Evolutionary conservation across 2,888 invertebrate genomes (phyloP).

Genomic region (Leptopilina syphax): DNA sequence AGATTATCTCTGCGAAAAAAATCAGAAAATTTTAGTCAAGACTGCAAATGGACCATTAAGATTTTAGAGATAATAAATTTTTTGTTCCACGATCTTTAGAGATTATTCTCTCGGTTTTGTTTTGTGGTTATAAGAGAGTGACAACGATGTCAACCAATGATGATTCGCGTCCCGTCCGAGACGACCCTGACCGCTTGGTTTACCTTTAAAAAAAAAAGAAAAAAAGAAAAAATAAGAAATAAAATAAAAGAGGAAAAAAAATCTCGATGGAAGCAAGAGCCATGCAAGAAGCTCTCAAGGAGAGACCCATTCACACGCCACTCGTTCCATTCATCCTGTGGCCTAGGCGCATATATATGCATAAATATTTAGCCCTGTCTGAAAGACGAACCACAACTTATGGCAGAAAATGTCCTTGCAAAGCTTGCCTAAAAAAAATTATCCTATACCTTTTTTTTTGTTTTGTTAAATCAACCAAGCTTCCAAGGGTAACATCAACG

Average conservation of each 20-base stretch:
- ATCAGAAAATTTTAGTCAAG: not conserved
- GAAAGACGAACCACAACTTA: constrained; percentile 23
- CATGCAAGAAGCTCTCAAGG: constrained; percentile 52
- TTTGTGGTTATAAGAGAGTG: not conserved
- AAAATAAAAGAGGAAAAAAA: constrained; percentile 45
- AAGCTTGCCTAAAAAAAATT: constrained; percentile 36
- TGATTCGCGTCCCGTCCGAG: constrained; percentile 33
- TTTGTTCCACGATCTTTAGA: not conserved
- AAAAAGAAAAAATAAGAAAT: constrained; percentile 25
- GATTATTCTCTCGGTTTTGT: constrained; percentile 5
- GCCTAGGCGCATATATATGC: constrained; percentile 39
- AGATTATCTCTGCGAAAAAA: too few relatives aligned
- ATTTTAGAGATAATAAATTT: not conserved
- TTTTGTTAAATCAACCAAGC: constrained; percentile 25
- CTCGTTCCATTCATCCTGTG: constrained; percentile 46
- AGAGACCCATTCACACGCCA: constrained; percentile 56
- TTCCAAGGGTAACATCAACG: constrained; percentile 43
- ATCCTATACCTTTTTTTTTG: too few relatives aligned
- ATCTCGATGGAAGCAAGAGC: constrained; percentile 52
- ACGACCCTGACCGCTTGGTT: constrained; percentile 60
- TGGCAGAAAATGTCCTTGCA: constrained; percentile 24
- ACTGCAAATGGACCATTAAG: not conserved
- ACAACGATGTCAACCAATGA: constrained; percentile 32
- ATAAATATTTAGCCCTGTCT: constrained; percentile 36
- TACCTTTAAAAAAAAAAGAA: constrained; percentile 46